Base-by-base conservation (phyloP, 1,140 invertebrate genomes). In the Drosophila guanche region DNA sequence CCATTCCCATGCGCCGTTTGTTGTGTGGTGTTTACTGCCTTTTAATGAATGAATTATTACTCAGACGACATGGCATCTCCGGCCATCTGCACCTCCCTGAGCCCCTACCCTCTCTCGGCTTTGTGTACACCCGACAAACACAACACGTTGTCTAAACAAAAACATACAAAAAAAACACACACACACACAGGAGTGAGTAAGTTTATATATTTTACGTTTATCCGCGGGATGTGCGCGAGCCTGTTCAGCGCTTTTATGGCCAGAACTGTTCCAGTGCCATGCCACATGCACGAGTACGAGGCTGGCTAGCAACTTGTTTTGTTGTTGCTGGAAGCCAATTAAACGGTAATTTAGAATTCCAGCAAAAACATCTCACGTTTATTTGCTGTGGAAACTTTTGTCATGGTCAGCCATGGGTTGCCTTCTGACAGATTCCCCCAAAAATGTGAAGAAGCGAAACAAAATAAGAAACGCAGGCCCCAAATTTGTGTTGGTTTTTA, bases 1-100 rank as follows among this genome's bases (percentile, higher is more conserved):
- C 23, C 22, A 12, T 42, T 5, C 4, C n/a, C 2, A 14, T 42
- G 25, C 16, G 41, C 40, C 22, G 27, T 20, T 20, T 25, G 12
- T 10, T 20, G 14, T 43, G 46, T 47, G 27, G 55, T 60, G 54
- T 74, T 83, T 70, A 78, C 68, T 55, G 61, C 41, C 55, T 33
- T 75, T 75, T 75, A 75, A 75, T 75, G 61, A 75, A 75, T 75
- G 77, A 65, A 80, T 58, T 62, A 74, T 78, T 83, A 74, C 70
- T 72, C 73, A 77, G 63, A 83, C 51, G 59, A 60, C 46, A 58
- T 29, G 61, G 25, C 16, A 20, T 22, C 42, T 23, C 10, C n/a
- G 29, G 29, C 50, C 23, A 54, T 54, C 42, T 12, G 50, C 29
- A 3, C 1, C 29, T 33, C 29, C 29, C 5, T 2, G 5, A 6